phyloP scores from a whole-genome alignment of 2,113 vertebrate species.

The Paratilapia polleni region DNA sequence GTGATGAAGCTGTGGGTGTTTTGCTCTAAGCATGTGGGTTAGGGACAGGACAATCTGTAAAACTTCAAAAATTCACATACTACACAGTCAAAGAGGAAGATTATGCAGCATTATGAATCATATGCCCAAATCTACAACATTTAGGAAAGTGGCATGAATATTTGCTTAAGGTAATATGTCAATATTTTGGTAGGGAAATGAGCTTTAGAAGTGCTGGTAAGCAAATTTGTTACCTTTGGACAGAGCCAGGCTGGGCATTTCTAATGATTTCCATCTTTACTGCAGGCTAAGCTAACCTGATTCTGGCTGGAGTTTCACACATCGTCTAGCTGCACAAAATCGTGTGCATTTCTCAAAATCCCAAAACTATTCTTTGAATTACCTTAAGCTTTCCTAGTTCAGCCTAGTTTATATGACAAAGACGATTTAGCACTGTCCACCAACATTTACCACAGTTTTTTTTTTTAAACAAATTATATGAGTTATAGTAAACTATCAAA shows the following conservation, averaged over 20 bases:
- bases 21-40: background rate
- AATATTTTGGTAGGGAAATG: background rate
- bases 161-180: background rate
- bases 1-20: slow-evolving; percentile 24
- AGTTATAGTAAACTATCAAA: background rate
- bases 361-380: too few species aligned
- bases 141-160: rapidly evolving
- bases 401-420: background rate
- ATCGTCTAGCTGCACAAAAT: too few species aligned
- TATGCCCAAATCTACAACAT: background rate
- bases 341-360: too few species aligned
- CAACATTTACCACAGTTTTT: background rate
- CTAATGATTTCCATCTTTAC: background rate
- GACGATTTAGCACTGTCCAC: background rate
- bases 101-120: background rate
- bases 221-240: background rate
- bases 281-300: background rate
- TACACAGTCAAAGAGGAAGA: background rate
- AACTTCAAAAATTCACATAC: background rate
- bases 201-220: background rate
- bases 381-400: background rate
- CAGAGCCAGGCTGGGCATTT: background rate
- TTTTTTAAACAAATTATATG: too few species aligned
- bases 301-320: background rate
- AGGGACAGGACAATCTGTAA: background rate